A percentile compares a stretch with the other conserved stretches of the same genome.
These are phyloP conservation scores for Opisthograptis luteolata DNA, from an alignment of 2,888 invertebrate species.

Conservation along the genomic window DNA sequence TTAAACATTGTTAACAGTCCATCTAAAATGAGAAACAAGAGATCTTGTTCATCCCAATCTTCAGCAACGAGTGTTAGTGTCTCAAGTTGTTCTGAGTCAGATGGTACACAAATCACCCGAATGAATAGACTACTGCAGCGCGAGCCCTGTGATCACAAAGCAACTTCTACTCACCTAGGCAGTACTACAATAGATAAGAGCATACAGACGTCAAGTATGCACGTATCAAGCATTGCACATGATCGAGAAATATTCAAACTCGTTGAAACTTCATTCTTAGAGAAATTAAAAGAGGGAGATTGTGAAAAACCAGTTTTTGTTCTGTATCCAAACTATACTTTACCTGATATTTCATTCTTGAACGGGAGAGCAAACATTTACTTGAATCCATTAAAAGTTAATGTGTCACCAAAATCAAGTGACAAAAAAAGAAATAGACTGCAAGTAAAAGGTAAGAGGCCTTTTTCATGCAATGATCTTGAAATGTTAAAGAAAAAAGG, in stretches of 20 bases:
- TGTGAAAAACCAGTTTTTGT: constrained; percentile 93
- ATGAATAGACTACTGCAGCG: constrained; percentile 70
- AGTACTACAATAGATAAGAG: constrained; percentile 87
- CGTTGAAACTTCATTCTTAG: constrained; percentile 88
- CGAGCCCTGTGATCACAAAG: constrained; percentile 72
- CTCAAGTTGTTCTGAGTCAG: constrained; percentile 82
- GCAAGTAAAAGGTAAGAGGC: constrained; percentile 82
- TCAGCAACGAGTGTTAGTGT: constrained; percentile 81
- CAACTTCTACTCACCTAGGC: constrained; percentile 81
- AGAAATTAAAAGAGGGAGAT: constrained; percentile 86
- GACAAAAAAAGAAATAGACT: constrained; percentile 70
- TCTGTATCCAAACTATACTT: constrained; percentile 94
- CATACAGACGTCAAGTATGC: constrained; percentile 88
- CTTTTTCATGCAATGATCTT: constrained; percentile 92
- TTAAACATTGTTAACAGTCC: constrained; percentile 83
- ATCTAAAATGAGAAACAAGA: constrained; percentile 68
- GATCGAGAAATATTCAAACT: constrained; percentile 84
- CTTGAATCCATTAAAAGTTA: constrained; percentile 88
- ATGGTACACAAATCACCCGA: constrained; percentile 80
- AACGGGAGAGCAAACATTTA: constrained; percentile 86
- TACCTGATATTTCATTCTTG: constrained; percentile 95
- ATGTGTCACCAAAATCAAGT: constrained; percentile 67
- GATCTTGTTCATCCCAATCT: constrained; percentile 77
- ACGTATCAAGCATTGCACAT: constrained; percentile 61
- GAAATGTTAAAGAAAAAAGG: constrained; percentile 92